A percentile compares a stretch with the other conserved stretches of the same genome.
Conservation (phyloP, 2,113 vertebrate species). For the Uria lomvia region DNA sequence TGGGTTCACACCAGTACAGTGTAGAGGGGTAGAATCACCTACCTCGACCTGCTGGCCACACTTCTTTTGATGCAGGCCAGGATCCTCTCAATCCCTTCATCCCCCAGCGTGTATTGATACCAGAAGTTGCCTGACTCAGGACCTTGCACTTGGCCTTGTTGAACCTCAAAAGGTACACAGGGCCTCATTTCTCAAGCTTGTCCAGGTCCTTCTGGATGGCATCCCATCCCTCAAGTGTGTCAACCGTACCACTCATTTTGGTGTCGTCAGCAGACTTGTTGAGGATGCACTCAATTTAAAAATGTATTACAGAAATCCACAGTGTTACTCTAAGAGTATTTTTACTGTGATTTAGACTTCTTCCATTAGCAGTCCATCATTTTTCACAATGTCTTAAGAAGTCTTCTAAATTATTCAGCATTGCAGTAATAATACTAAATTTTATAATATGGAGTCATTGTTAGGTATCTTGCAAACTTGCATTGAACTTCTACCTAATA, state of each 20-base stretch:
- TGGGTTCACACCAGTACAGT: neutral
- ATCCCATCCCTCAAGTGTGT: neutral
- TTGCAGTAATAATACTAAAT: neutral
- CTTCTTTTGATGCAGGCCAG: neutral
- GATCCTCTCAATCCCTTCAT: neutral
- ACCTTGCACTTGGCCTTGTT: neutral
- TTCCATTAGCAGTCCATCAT: neutral
- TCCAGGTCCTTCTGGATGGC: neutral
- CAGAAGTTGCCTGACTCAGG: neutral
- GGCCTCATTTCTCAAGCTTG: neutral
- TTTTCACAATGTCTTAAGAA: neutral
- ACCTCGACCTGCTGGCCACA: neutral
- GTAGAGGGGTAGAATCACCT: neutral
- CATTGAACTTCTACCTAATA: neutral
- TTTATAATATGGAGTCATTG: neutral
- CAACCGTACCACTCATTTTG: neutral
- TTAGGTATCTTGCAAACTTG: neutral
- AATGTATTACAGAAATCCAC: neutral
- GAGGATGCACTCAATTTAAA: neutral
- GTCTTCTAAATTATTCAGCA: neutral
- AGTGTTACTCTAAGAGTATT: neutral
- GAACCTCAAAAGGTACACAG: neutral
- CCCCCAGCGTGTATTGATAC: neutral
- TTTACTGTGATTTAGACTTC: neutral
- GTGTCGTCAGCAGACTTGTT: neutral